phyloP scores from a whole-genome alignment of 2,113 vertebrate genomes.

The Poecilia latipinna region DNA sequence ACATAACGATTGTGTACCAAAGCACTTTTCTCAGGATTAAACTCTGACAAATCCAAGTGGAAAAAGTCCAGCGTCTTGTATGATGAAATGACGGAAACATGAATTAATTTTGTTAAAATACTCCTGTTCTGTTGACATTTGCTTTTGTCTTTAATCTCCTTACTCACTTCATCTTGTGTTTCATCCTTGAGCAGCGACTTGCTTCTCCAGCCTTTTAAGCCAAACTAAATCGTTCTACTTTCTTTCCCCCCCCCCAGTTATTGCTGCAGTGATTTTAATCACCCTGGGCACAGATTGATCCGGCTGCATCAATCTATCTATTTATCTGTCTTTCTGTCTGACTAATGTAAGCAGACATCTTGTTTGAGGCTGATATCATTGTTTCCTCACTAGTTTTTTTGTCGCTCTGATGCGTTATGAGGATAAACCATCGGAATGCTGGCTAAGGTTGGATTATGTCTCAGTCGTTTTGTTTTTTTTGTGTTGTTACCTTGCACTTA shows the following conservation, averaged over 20 bases:
- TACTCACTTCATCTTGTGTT: conserved; percentile 24
- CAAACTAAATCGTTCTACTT: neutral
- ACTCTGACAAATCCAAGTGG: neutral
- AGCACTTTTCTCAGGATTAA: conserved; percentile 17
- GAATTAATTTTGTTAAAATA: conserved; percentile 45
- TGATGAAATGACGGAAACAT: conserved; percentile 10
- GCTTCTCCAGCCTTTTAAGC: conserved; percentile 1
- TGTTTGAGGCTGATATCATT: conserved; percentile 21
- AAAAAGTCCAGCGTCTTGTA: conserved; percentile 1
- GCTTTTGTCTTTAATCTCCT: conserved; percentile 52
- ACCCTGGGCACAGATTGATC: conserved; percentile 12
- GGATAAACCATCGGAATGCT: conserved; percentile 51
- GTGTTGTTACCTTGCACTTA: conserved; percentile 8
- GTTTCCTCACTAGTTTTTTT: conserved; percentile 9
- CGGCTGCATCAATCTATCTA: neutral
- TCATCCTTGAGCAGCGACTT: conserved; percentile 27
- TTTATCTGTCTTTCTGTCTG: no score
- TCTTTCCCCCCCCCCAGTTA: neutral
- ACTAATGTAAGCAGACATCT: conserved; percentile 6
- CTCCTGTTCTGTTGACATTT: conserved; percentile 41
- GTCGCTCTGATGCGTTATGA: conserved; percentile 30
- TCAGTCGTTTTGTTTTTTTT: conserved; percentile 36
- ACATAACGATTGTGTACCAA: neutral
- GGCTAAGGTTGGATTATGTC: conserved; percentile 51
- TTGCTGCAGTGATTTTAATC: conserved; percentile 10